These are phyloP conservation scores for Peromyscus eremicus DNA, from an alignment of 2,797 vertebrate species.

Conservation along the genomic window DNA sequence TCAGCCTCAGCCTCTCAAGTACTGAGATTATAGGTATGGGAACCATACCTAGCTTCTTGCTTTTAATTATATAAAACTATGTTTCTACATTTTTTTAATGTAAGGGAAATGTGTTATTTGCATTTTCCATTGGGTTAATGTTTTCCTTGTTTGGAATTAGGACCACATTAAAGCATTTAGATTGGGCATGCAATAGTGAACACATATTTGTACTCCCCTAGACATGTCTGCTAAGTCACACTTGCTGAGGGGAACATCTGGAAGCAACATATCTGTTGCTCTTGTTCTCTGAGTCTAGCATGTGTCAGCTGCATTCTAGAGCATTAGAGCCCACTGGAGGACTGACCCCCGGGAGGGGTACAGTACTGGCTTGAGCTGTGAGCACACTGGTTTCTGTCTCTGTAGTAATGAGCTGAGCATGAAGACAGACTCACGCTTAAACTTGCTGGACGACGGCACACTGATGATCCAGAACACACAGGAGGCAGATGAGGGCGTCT, in stretches of 20 bases:
- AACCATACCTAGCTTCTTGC: too few relatives aligned
- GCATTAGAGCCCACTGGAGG: not conserved
- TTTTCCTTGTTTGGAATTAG: not conserved
- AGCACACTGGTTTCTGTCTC: slow-evolving; percentile 71
- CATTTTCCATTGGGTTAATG: not conserved
- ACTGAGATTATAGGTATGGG: not conserved
- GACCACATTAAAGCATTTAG: not conserved
- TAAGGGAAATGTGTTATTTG: not conserved
- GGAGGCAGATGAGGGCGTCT: slow-evolving; percentile 97
- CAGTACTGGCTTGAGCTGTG: not conserved
- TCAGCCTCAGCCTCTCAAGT: not conserved
- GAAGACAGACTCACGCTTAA: slow-evolving; percentile 96
- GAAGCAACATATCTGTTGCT: not conserved
- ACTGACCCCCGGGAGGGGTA: not conserved
- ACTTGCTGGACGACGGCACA: slow-evolving; percentile 97
- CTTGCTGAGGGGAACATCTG: not conserved
- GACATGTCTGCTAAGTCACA: not conserved
- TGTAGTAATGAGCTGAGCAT: slow-evolving; percentile 97
- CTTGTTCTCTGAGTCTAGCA: not conserved
- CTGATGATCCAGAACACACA: slow-evolving; percentile 98
- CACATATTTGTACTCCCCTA: fast-evolving
- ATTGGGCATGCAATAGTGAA: fast-evolving
- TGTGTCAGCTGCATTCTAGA: too few relatives aligned
- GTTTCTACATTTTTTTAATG: not conserved
- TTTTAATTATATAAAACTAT: not conserved